Conservation (phyloP, 1,140 invertebrate genomes). For the Daktulosphaira vitifoliae region DNA sequence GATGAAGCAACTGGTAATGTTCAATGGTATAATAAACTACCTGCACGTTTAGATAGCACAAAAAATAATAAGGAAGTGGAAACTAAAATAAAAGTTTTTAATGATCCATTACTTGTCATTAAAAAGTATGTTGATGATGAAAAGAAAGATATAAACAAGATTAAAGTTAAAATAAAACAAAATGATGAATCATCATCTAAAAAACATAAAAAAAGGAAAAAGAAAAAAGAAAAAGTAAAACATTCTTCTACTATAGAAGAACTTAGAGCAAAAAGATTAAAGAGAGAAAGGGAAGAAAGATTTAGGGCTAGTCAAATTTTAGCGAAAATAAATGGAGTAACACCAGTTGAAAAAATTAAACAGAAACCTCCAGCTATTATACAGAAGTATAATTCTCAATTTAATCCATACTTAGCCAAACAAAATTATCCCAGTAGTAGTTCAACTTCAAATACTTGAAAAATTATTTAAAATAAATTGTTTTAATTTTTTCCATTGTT, state of each 20-base stretch:
- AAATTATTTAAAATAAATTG: no score
- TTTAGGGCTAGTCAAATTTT: conserved; percentile 60
- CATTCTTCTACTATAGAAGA: conserved; percentile 54
- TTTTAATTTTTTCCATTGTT: no score
- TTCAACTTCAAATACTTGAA: no score
- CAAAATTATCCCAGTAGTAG: conserved; percentile 52
- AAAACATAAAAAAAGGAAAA: conserved; percentile 44
- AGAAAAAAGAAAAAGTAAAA: conserved; percentile 44
- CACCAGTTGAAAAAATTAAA: conserved; percentile 38
- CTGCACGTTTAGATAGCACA: conserved; percentile 3
- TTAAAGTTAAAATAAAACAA: conserved; percentile 52
- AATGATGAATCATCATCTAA: conserved; percentile 41
- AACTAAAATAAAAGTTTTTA: conserved; percentile 23
- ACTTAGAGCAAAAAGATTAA: conserved; percentile 67
- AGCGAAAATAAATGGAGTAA: conserved; percentile 52
- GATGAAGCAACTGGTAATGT: conserved; percentile 70
- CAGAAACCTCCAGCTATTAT: conserved; percentile 44
- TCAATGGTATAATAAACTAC: conserved; percentile 72
- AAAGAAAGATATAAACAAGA: conserved; percentile 50
- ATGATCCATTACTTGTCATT: conserved; percentile 14
- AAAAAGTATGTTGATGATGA: conserved; percentile 35
- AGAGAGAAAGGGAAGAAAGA: conserved; percentile 69
- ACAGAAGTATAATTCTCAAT: conserved; percentile 86
- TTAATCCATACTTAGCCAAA: conserved; percentile 77
- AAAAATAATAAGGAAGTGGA: conserved; percentile 24